Conservation (phyloP, 1,140 invertebrate genomes). For the Platyura marginata region DNA sequence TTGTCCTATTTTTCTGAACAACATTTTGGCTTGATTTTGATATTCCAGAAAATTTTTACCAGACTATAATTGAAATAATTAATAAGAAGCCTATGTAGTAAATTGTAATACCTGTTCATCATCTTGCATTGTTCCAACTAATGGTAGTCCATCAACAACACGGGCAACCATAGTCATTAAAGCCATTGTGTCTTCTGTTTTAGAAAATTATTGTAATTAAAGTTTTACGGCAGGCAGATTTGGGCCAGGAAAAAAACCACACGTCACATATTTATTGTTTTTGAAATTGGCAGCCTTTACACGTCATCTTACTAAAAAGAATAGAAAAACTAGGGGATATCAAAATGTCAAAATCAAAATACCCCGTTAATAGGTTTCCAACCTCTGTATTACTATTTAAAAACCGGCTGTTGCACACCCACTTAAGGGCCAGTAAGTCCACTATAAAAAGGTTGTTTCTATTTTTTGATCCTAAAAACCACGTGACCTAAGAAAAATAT, state of each 20-base stretch:
- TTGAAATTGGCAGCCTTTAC: not conserved
- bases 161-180: conserved; percentile 94
- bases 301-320: no score
- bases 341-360: no score
- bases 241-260: not conserved
- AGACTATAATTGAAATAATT: conserved; percentile 39
- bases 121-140: conserved; percentile 95
- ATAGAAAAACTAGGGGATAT: no score
- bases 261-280: not conserved
- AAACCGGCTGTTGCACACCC: no score
- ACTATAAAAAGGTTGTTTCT: not conserved
- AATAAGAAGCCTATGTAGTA: not conserved
- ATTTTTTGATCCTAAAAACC: no score
- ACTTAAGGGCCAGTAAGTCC: no score
- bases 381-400: no score
- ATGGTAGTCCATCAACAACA: conserved; percentile 80
- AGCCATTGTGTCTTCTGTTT: conserved; percentile 47
- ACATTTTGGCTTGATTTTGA: conserved; percentile 98
- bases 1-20: conserved; percentile 81
- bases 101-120: conserved; percentile 79
- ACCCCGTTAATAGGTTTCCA: no score
- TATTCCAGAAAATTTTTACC: conserved; percentile 89
- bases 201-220: not conserved
- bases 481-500: no score
- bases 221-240: not conserved